A percentile compares a stretch with the other conserved stretches of the same genome.
Evolutionary conservation across 2,888 invertebrate species (phyloP).

Genomic region (Aromia moschata): DNA sequence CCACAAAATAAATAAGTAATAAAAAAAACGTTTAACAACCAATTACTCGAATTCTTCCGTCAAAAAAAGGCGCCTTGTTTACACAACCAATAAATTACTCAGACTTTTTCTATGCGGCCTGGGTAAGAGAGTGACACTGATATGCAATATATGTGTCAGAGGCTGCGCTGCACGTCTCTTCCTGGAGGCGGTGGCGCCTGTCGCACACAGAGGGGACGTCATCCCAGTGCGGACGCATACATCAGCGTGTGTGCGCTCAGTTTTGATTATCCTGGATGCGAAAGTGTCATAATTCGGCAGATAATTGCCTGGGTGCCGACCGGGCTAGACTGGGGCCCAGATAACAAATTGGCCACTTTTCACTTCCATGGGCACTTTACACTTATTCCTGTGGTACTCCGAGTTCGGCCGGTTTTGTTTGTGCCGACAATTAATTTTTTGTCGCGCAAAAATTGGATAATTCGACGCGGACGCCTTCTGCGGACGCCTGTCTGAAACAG

Average conservation of each 20-base stretch:
- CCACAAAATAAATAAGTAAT: no score
- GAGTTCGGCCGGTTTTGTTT: no score
- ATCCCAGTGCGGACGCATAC: slow-evolving; percentile 19
- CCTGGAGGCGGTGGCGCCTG: slow-evolving; percentile 44
- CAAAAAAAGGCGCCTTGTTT: slow-evolving; percentile 10
- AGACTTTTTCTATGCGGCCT: slow-evolving; percentile 15
- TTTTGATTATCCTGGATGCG: slow-evolving; percentile 33
- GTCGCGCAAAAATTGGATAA: no score
- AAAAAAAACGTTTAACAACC: no score
- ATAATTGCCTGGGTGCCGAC: slow-evolving; percentile 59
- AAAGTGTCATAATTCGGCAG: slow-evolving; percentile 60
- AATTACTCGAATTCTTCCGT: neutral
- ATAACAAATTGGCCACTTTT: slow-evolving; percentile 55
- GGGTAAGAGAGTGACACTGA: slow-evolving; percentile 33
- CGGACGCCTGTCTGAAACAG: neutral
- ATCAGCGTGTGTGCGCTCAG: slow-evolving; percentile 32
- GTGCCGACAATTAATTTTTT: no score
- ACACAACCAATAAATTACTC: slow-evolving; percentile 15
- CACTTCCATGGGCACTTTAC: slow-evolving; percentile 30
- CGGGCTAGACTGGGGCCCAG: slow-evolving; percentile 54
- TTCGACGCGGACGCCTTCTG: neutral
- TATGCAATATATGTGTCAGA: slow-evolving; percentile 40
- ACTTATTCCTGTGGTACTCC: slow-evolving; percentile 11
- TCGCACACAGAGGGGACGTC: slow-evolving; percentile 33
- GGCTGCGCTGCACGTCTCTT: slow-evolving; percentile 20